phyloP scores from a whole-genome alignment of 2,888 invertebrate species.

The Drosophila picticornis region DNA sequence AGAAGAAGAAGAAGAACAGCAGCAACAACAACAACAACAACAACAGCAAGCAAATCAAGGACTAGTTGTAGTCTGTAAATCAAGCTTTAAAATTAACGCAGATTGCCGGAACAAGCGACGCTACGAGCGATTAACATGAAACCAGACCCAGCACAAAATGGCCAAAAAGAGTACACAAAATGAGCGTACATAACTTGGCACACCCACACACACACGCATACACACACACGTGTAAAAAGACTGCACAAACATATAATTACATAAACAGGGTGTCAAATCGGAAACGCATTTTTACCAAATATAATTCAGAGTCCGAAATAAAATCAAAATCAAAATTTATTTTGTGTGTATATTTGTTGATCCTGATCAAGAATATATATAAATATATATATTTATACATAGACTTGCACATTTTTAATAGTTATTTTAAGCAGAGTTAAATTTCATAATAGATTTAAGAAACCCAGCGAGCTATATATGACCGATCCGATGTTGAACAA shows the following conservation, averaged over 20 bases:
- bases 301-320: not conserved
- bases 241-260: slow-evolving; percentile 5
- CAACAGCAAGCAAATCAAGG: slow-evolving; percentile 23
- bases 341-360: not conserved
- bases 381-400: not conserved
- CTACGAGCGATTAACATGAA: slow-evolving; percentile 79
- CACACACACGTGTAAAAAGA: not conserved
- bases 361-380: not conserved
- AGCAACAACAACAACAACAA: slow-evolving; percentile 20
- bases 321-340: not conserved
- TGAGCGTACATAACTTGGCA: slow-evolving; percentile 27
- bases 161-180: slow-evolving; percentile 53
- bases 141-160: slow-evolving; percentile 58
- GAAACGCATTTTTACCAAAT: not conserved
- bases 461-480: not conserved
- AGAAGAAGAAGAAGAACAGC: slow-evolving; percentile 14
- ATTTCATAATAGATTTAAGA: no score
- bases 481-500: not conserved
- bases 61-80: slow-evolving; percentile 71
- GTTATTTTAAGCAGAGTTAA: not conserved
- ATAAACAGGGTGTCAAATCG: slow-evolving; percentile 4
- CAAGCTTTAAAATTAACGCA: slow-evolving; percentile 81
- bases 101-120: slow-evolving; percentile 80
- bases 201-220: not conserved
- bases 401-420: not conserved